Evolutionary conservation across 2,113 vertebrate genomes (phyloP), one percentile per base, ranked within the genome.

Genomic region (Chelonoidis abingdonii): DNA sequence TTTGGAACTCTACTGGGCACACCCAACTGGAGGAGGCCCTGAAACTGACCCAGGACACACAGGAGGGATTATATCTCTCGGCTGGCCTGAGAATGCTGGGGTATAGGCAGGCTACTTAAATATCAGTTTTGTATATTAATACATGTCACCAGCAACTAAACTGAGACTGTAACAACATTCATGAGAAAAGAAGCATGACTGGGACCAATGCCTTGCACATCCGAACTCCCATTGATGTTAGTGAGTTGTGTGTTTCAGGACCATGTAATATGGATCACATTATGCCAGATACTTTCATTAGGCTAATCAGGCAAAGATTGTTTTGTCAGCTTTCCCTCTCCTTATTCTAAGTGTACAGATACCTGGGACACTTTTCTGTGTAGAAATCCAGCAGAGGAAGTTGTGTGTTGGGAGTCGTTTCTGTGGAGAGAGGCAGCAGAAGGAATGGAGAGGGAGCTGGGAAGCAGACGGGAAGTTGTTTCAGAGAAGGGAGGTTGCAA

Each of bases 381-480:
- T 72, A 79, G 83, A 91, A 79, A 57, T 84, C 57, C 93, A 91
- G 90, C 83, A 93, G 78, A 96, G 97, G 96, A 97, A 97, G 84
- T 95, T 89, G 87, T 81, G 72, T 92, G 65, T 38, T 72, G 88
- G 92, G 95, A 97, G 93, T 88, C 94, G 69, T 79, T 96, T 87
- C 94, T 89, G 19, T 82, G 91, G 84, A 47, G 89, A 86, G 89
- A 97, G 96, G 87, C 89, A 75, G 96, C 75, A 92, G 93, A 59
- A 96, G 95, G 87, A 95, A 92, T 38, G 80, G 94, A 94, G 96
- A 95, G 92, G 94, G 92, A 93, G 62, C 85, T 76, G 88, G 94
- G 96, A 96, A 96, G 93, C 90, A 89, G 96, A 95, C 84, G 38
- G 97, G 96, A 97, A 97, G 95, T 84, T 96, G 76, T 90, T 96